phyloP scores from a whole-genome alignment of 2,888 invertebrate species.

The Chymomyza fuscimana region DNA sequence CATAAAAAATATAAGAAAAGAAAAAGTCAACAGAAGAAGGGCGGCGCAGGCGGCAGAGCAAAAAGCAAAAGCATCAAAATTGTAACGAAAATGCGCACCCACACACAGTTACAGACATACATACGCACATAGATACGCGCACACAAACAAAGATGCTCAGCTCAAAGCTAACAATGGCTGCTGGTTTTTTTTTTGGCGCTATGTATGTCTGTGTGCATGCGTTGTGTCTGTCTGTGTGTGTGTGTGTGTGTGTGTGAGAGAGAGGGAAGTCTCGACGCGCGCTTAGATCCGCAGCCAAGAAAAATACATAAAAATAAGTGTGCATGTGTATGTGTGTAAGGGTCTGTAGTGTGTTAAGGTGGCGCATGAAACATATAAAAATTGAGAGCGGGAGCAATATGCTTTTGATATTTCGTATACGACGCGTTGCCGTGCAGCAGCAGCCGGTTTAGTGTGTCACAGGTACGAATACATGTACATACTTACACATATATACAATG shows the following conservation, averaged over 20 bases:
- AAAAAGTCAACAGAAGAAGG: constrained; percentile 26
- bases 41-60: constrained; percentile 7
- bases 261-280: constrained; percentile 10
- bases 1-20: constrained; percentile 55
- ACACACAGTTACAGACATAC: not conserved
- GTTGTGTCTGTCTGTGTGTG: not conserved
- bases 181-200: constrained; percentile 11
- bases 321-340: not conserved
- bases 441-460: constrained; percentile 49
- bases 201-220: not conserved
- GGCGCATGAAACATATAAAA: not conserved
- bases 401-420: constrained; percentile 50
- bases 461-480: constrained; percentile 40
- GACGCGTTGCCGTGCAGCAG: constrained; percentile 29
- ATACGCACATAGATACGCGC: not conserved
- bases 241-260: not conserved
- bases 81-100: constrained; percentile 24
- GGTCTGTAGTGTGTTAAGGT: not conserved
- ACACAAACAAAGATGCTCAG: constrained; percentile 17
- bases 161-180: constrained; percentile 15
- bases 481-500: constrained; percentile 20
- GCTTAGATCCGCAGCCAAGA: constrained; percentile 20
- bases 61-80: constrained; percentile 42
- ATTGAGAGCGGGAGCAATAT: constrained; percentile 43
- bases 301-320: constrained; percentile 18